A percentile compares a stretch with the other conserved stretches of the same genome.
Evolutionary conservation across 2,888 invertebrate genomes (phyloP).

Genomic region (Temnothorax rugatulus): DNA sequence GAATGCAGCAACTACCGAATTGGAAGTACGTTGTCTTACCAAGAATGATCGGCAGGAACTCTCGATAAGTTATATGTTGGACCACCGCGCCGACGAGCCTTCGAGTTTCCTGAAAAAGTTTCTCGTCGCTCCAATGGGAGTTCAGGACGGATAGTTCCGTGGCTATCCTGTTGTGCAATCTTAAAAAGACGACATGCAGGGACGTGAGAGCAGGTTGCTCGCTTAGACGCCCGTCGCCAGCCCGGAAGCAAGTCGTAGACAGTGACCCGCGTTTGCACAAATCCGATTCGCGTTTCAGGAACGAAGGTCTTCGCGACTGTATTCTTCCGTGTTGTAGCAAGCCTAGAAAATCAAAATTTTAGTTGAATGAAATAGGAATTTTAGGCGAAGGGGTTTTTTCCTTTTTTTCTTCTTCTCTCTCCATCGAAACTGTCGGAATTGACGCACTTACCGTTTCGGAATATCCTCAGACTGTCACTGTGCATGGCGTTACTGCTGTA

Average conservation of each 20-base stretch:
- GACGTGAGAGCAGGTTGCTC: conserved; percentile 94
- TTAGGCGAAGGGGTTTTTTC: neutral
- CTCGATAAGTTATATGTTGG: conserved; percentile 94
- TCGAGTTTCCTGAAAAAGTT: conserved; percentile 94
- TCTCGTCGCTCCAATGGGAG: conserved; percentile 96
- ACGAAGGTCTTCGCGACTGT: conserved; percentile 88
- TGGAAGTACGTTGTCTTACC: conserved; percentile 86
- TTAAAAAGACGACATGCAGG: conserved; percentile 91
- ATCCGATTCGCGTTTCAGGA: conserved; percentile 89
- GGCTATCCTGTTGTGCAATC: conserved; percentile 93
- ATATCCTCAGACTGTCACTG: conserved; percentile 91
- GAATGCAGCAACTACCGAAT: neutral
- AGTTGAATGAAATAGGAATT: neutral
- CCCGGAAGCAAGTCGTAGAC: conserved; percentile 91
- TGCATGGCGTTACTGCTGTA: conserved; percentile 92
- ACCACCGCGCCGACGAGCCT: conserved; percentile 93
- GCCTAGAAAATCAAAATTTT: conserved; percentile 73
- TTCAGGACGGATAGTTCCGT: conserved; percentile 91
- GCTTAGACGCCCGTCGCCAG: conserved; percentile 93
- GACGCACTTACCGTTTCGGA: conserved; percentile 89
- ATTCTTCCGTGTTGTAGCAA: conserved; percentile 88
- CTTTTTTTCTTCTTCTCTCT: neutral
- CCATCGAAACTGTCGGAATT: neutral
- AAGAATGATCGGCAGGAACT: conserved; percentile 93
- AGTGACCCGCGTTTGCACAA: conserved; percentile 91